Base-by-base conservation (phyloP, 1,140 invertebrate genomes). In the Bombus confusus region DNA sequence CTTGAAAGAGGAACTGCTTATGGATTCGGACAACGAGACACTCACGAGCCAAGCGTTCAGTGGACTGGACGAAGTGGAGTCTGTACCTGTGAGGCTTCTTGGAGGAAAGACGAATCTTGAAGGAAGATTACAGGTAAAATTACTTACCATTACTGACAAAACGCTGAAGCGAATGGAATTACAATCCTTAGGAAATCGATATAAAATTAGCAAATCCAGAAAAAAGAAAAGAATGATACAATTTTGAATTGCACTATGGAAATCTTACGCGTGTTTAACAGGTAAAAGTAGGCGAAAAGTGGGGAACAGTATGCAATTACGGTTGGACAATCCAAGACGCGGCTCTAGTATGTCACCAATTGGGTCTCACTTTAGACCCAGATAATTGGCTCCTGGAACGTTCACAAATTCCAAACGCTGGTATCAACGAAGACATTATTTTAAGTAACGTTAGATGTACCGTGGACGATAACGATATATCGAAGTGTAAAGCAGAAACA, bases 281-380 rank as follows among this genome's bases (percentile, higher is more conserved):
- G 95, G 96, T 98, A 0, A 96, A 97, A 90, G 95, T 99, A 13
- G 97, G 97, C 85, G 96, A 97, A 31, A 97, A 97, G 94, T 99
- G 99, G 99, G 99, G 99, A 73, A 99, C 98, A 1, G 98, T 99
- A 9, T 99, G 99, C 92, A 98, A 98, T 95, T 98, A 99, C 93
- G 98, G 97, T 43, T 99, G 99, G 98, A 99, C 97, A 72, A 97
- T 98, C n/a, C 96, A 97, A 71, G 97, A 98, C 91, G 98, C 99
- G 5, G 97, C 98, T 1, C 94, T 99, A 37, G 99, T 98, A 0
- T 99, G 99, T 93, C 98, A 99, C 95, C 99, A 99, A 95, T 94
- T 99, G 81, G 99, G 99, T 0, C 95, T 98, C 74, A 98, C 98
- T 0, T 96, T 99, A 12, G 98, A 99, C 94, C 98, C 98, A 3